These are phyloP conservation scores for Spheniscus mendiculus DNA, from an alignment of 2,113 vertebrate species.

Conservation along the genomic window DNA sequence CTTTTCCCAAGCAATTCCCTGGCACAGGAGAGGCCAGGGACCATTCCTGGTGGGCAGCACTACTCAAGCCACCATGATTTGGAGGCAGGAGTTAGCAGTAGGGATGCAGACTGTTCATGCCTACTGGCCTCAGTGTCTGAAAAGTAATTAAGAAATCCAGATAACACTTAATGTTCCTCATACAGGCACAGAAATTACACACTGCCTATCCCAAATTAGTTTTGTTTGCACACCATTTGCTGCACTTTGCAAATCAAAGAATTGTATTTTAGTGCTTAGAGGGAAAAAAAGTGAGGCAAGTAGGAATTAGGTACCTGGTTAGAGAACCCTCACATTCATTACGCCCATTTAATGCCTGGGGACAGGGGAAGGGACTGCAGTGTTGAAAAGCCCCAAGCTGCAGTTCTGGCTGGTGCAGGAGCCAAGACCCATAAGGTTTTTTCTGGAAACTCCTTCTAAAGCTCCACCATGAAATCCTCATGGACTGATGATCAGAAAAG, in stretches of 20 bases:
- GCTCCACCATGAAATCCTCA: not conserved
- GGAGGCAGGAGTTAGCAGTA: not conserved
- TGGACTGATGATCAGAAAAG: not conserved
- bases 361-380: not conserved
- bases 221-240: not conserved
- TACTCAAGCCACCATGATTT: not conserved
- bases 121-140: not conserved
- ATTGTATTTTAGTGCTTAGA: not conserved
- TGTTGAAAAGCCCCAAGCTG: not conserved
- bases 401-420: not conserved
- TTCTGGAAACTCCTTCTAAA: not conserved
- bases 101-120: not conserved
- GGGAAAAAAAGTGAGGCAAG: not conserved
- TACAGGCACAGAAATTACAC: not conserved
- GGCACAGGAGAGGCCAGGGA: not conserved
- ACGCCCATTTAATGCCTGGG: not conserved
- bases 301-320: not conserved
- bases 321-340: not conserved
- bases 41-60: not conserved
- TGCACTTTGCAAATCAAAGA: not conserved
- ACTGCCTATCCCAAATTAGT: not conserved
- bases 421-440: not conserved
- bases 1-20: not conserved
- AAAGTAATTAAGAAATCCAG: not conserved
- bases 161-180: not conserved